These are phyloP conservation scores for Drosophila nigricruria DNA, from an alignment of 2,888 invertebrate species.

Conservation along the genomic window DNA sequence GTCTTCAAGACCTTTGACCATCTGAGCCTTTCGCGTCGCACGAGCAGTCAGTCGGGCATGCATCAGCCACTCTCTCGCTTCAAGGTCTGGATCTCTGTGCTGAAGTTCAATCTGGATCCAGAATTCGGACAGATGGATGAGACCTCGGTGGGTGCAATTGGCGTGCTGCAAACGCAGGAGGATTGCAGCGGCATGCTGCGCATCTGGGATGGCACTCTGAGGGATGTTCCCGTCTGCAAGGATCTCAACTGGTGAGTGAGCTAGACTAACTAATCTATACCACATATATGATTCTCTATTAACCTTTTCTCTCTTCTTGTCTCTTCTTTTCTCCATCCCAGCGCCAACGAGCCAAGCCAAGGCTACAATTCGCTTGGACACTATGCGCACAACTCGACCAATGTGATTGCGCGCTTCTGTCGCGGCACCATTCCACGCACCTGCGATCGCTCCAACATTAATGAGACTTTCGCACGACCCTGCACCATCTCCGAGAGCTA, in stretches of 20 bases:
- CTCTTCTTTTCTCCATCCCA: slow-evolving; percentile 11
- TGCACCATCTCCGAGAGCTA: slow-evolving; percentile 93
- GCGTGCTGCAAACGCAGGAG: slow-evolving; percentile 87
- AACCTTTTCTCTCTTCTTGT: not conserved
- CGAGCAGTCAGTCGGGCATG: slow-evolving; percentile 69
- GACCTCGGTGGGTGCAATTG: slow-evolving; percentile 83
- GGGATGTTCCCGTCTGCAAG: slow-evolving; percentile 91
- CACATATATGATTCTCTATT: not conserved
- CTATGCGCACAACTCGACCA: slow-evolving; percentile 89
- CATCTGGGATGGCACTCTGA: slow-evolving; percentile 94
- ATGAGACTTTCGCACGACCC: slow-evolving; percentile 88
- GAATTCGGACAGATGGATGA: slow-evolving; percentile 86
- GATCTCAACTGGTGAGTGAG: slow-evolving; percentile 91
- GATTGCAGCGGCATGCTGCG: slow-evolving; percentile 93
- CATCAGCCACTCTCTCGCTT: slow-evolving; percentile 89
- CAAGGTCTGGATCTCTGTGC: slow-evolving; percentile 93
- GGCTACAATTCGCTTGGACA: slow-evolving; percentile 81
- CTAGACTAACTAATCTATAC: not conserved
- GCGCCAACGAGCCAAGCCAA: slow-evolving; percentile 50
- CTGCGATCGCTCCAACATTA: slow-evolving; percentile 92
- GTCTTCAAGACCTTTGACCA: slow-evolving; percentile 87
- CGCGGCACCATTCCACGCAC: slow-evolving; percentile 92
- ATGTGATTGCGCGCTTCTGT: slow-evolving; percentile 92
- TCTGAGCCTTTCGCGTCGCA: slow-evolving; percentile 87
- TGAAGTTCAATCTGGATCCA: slow-evolving; percentile 93